Base-by-base conservation (phyloP, 2,797 vertebrate species). In the Rhabdophis nuchalis region DNA sequence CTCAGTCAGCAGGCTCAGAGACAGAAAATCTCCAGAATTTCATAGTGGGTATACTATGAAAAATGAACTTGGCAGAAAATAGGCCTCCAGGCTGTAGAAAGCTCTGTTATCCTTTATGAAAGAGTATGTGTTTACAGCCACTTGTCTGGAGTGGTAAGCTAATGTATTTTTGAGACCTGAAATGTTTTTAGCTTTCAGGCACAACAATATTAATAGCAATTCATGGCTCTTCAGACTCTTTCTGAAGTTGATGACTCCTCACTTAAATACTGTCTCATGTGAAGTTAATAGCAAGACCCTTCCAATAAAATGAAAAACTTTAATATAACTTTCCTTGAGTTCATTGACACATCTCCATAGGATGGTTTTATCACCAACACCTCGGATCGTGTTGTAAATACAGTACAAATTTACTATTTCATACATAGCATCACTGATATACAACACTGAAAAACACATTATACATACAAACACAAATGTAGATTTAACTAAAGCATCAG, bases 131-230 rank as follows among this genome's bases (percentile, higher is more conserved):
- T 90, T 93, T 91, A 61, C 86, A 93, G 23, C 86, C 72, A 52
- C 64, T 86, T 91, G 57, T 88, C 50, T 90, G 56, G 46, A 90
- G 25, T 54, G 68, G 64, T 53, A 57, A 68, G 41, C 32, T 82
- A 87, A 77, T 92, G 88, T n/a, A 29, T 54, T 85, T 50, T 25
- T 85, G 61, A 46, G 54, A 92, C 85, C 52, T 29, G n/a, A 27
- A 87, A 90, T 86, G 61, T 87, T 92, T 89, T 54, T 58, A 9
- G 85, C 64, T 93, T 82, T 88, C 56, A 85, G 92, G 89, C 89
- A 85, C 82, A 92, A 85, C 86, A 61, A 72, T 87, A 72, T 72
- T 90, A 90, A 90, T 56, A 57, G 89, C 64, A 93, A 86, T 64
- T 56, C 86, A 25, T 14, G 4, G 41, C 85, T 88, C 60, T 90